Percentiles rank a stretch among this genome's conserved stretches.
Conservation (phyloP, 2,888 invertebrate species). For the Colostygia pectinataria region DNA sequence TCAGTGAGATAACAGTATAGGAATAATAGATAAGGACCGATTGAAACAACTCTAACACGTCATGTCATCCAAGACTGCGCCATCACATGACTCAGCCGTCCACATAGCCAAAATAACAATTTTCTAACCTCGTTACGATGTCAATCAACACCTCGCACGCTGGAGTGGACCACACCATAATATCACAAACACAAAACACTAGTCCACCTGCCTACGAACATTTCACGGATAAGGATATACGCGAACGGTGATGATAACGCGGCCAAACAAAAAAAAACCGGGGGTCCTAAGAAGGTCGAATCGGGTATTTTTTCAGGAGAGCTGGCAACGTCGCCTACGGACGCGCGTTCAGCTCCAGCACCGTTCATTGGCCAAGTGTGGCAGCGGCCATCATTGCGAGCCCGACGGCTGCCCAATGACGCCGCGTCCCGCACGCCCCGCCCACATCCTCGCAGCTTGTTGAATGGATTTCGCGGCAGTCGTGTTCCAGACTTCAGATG, state of each 20-base stretch:
- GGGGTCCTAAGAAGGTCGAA: slow-evolving; percentile 83
- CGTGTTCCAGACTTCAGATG: slow-evolving; percentile 52
- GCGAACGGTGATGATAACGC: slow-evolving; percentile 80
- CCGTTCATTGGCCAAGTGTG: slow-evolving; percentile 79
- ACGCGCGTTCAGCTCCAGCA: slow-evolving; percentile 78
- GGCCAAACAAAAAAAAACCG: slow-evolving; percentile 79
- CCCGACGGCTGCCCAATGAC: slow-evolving; percentile 70
- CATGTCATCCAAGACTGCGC: slow-evolving; percentile 27
- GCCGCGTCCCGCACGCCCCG: slow-evolving; percentile 79
- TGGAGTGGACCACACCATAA: slow-evolving; percentile 80
- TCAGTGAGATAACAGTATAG: neutral
- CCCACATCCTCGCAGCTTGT: slow-evolving; percentile 76
- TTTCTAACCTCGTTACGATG: slow-evolving; percentile 73
- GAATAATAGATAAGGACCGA: neutral
- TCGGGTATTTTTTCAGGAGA: slow-evolving; percentile 79
- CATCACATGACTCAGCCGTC: slow-evolving; percentile 42
- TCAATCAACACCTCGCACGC: slow-evolving; percentile 77
- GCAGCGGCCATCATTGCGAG: slow-evolving; percentile 76
- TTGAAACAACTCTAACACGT: slow-evolving; percentile 16
- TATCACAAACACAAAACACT: slow-evolving; percentile 72
- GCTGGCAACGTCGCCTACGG: slow-evolving; percentile 81
- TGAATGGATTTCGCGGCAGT: slow-evolving; percentile 78
- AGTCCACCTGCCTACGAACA: slow-evolving; percentile 72
- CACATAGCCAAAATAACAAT: slow-evolving; percentile 30
- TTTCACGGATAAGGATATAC: slow-evolving; percentile 77